Evolutionary conservation across 2,113 vertebrate genomes (phyloP).

Genomic region (Phoenicopterus ruber): DNA sequence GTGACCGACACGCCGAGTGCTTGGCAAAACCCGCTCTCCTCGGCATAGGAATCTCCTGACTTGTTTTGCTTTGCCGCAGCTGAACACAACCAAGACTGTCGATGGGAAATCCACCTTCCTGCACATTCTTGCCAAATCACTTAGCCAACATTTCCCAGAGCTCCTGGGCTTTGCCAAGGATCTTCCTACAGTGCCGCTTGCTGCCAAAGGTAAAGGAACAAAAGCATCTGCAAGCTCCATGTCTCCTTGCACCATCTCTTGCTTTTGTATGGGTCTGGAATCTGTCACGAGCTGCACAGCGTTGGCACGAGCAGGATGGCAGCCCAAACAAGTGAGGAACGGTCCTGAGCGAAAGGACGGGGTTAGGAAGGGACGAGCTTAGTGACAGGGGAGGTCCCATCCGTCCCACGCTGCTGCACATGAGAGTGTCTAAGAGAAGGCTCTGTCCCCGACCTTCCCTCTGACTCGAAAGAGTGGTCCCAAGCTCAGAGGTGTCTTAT

Average conservation of each 20-base stretch:
- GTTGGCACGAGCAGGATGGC: not conserved
- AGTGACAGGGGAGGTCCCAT: not conserved
- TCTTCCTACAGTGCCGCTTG: constrained; percentile 89
- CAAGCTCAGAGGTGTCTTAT: not conserved
- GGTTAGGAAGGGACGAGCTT: not conserved
- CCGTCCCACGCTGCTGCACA: accelerated
- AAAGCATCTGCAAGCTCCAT: accelerated
- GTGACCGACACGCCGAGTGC: accelerated
- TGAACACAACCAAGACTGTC: constrained; percentile 96
- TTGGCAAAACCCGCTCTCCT: not conserved
- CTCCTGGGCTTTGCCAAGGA: constrained; percentile 94
- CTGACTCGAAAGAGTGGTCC: not conserved
- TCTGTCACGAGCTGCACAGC: not conserved
- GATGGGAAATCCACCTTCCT: constrained; percentile 98
- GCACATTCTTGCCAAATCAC: constrained; percentile 97
- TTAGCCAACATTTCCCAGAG: constrained; percentile 97
- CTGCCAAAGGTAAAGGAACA: constrained; percentile 88
- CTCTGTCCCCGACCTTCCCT: not conserved
- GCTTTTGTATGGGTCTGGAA: not conserved
- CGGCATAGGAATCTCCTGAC: not conserved
- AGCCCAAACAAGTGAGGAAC: not conserved
- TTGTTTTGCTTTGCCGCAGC: constrained; percentile 67
- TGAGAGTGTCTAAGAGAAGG: not conserved
- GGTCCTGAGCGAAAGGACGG: not conserved
- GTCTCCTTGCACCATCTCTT: not conserved